Evolutionary conservation across 2,888 invertebrate genomes (phyloP).

Genomic region (Philereme vetulata): DNA sequence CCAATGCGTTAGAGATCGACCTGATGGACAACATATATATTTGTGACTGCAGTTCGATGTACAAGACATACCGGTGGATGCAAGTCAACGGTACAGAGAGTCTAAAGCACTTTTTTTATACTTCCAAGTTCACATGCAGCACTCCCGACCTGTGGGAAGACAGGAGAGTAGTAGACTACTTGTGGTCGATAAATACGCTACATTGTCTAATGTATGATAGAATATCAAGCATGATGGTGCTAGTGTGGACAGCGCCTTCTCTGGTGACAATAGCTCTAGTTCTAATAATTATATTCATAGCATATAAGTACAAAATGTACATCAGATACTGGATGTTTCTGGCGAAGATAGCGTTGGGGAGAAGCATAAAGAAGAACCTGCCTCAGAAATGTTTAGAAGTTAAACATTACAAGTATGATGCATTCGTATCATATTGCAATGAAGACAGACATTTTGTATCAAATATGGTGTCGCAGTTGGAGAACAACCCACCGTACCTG

Average conservation of each 20-base stretch:
- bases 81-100: slow-evolving; percentile 62
- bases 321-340: slow-evolving; percentile 83
- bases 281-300: slow-evolving; percentile 49
- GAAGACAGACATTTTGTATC: slow-evolving; percentile 86
- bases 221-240: slow-evolving; percentile 64
- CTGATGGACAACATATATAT: slow-evolving; percentile 80
- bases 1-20: slow-evolving; percentile 62
- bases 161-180: slow-evolving; percentile 66
- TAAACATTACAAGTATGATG: slow-evolving; percentile 80
- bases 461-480: slow-evolving; percentile 84
- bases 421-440: slow-evolving; percentile 85
- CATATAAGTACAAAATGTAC: slow-evolving; percentile 76
- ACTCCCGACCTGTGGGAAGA: slow-evolving; percentile 77
- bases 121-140: slow-evolving; percentile 69
- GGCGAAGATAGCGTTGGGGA: slow-evolving; percentile 78
- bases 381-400: slow-evolving; percentile 40
- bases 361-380: slow-evolving; percentile 60
- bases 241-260: slow-evolving; percentile 72
- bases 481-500: slow-evolving; percentile 83
- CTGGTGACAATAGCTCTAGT: slow-evolving; percentile 63
- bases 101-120: slow-evolving; percentile 61
- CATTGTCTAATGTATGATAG: slow-evolving; percentile 71
- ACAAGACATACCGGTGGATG: slow-evolving; percentile 69
- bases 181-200: slow-evolving; percentile 65
- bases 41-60: slow-evolving; percentile 81